phyloP scores from a whole-genome alignment of 2,113 vertebrate species.

The Phaethon lepturus region DNA sequence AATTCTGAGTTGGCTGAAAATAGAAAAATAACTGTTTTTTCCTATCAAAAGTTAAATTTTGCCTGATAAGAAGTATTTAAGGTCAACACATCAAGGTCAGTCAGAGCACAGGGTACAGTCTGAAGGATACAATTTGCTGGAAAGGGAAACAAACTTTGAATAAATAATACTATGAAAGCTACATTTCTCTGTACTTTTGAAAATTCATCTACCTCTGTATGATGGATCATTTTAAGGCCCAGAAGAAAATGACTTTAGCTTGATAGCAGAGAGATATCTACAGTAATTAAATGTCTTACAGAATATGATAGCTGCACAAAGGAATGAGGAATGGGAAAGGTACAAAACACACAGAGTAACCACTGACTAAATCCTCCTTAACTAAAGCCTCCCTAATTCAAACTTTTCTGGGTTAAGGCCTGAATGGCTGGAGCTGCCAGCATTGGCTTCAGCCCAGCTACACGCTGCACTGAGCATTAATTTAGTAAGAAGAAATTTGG shows the following conservation, averaged over 20 bases:
- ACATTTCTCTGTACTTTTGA: not conserved
- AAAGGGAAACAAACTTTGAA: not conserved
- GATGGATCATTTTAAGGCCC: not conserved
- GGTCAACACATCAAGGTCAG: not conserved
- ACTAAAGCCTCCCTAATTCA: not conserved
- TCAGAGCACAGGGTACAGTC: not conserved
- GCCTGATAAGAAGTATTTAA: not conserved
- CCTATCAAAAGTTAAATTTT: not conserved
- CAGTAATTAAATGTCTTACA: not conserved
- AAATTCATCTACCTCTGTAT: not conserved
- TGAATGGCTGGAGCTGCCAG: slow-evolving; percentile 48
- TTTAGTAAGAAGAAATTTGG: slow-evolving; percentile 57
- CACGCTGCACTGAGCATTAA: slow-evolving; percentile 44
- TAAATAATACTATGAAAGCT: not conserved
- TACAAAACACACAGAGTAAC: not conserved
- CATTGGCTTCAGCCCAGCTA: slow-evolving; percentile 56
- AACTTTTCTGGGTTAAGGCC: slow-evolving; percentile 41
- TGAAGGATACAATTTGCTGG: not conserved
- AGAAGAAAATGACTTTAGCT: not conserved
- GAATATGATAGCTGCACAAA: not conserved
- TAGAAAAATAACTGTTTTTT: not conserved
- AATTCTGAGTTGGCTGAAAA: not conserved
- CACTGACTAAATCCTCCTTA: not conserved
- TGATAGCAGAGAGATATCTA: not conserved
- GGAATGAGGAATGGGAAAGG: not conserved